phyloP scores from a whole-genome alignment of 2,888 invertebrate species.

The Ectemnius cavifrons region DNA sequence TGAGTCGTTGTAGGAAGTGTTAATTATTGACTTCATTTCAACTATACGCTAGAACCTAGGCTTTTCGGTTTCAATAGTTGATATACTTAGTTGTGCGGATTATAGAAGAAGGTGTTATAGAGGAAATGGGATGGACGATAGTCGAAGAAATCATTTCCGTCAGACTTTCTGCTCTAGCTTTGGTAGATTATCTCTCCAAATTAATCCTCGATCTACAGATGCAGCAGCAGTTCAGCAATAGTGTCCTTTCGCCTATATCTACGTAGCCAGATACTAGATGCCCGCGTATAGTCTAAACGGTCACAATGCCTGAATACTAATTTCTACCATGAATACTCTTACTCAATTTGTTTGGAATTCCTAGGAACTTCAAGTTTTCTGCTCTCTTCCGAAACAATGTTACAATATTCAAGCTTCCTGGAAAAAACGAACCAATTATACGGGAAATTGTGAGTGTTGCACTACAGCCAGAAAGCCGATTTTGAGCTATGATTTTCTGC shows the following conservation, averaged over 20 bases:
- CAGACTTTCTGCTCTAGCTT: constrained; percentile 36
- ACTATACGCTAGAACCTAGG: constrained; percentile 71
- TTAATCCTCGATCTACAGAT: no score
- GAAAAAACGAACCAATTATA: constrained; percentile 15
- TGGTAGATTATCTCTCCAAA: no score
- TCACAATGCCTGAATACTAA: constrained; percentile 62
- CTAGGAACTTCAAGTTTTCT: constrained; percentile 72
- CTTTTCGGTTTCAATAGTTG: constrained; percentile 4
- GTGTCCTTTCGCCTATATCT: constrained; percentile 39
- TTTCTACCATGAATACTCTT: constrained; percentile 58
- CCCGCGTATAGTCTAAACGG: constrained; percentile 71
- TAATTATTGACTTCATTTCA: constrained; percentile 71
- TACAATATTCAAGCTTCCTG: constrained; percentile 60
- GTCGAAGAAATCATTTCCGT: constrained; percentile 33
- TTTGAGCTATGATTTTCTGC: neutral
- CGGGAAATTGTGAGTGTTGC: constrained; percentile 5
- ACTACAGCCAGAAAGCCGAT: constrained; percentile 5
- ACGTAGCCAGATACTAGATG: constrained; percentile 57
- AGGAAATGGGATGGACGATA: neutral
- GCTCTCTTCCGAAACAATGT: constrained; percentile 61
- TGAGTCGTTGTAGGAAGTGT: constrained; percentile 76
- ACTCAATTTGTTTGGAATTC: constrained; percentile 62
- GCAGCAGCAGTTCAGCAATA: no score
- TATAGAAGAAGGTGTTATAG: constrained; percentile 22
- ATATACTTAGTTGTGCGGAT: constrained; percentile 40